Conservation (phyloP, 1,140 invertebrate genomes). For the Pogonomyrmex californicus region DNA sequence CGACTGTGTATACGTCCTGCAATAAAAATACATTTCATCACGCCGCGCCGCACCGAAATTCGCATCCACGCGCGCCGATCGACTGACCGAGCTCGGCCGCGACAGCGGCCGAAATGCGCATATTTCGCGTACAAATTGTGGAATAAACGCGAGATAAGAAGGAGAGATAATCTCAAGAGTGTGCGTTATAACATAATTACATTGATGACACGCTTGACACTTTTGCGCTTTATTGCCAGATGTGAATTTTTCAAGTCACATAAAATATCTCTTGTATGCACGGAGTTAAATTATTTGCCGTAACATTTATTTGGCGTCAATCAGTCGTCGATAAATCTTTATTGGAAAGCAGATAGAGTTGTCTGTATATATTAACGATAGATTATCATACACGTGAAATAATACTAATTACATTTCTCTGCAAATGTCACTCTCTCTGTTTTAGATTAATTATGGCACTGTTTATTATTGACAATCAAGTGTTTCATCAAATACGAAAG, state of each 20-base stretch:
- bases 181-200: not conserved
- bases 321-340: not conserved
- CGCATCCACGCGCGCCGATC: conserved; percentile 31
- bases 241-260: not conserved
- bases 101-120: not conserved
- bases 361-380: not conserved
- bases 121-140: not conserved
- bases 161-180: not conserved
- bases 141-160: not conserved
- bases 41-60: conserved; percentile 34
- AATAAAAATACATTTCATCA: conserved; percentile 76
- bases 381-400: not conserved
- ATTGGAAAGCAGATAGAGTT: not conserved
- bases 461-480: not conserved
- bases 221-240: not conserved
- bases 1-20: conserved; percentile 58
- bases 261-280: not conserved
- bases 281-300: not conserved
- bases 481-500: not conserved
- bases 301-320: not conserved
- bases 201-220: not conserved
- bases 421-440: not conserved
- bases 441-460: not conserved
- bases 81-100: not conserved
- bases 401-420: conserved; percentile 1